These are phyloP conservation scores for Theonella swinhoei DNA, from an alignment of 37 sponge, comb jelly and placozoan species.

Conservation along the genomic window DNA sequence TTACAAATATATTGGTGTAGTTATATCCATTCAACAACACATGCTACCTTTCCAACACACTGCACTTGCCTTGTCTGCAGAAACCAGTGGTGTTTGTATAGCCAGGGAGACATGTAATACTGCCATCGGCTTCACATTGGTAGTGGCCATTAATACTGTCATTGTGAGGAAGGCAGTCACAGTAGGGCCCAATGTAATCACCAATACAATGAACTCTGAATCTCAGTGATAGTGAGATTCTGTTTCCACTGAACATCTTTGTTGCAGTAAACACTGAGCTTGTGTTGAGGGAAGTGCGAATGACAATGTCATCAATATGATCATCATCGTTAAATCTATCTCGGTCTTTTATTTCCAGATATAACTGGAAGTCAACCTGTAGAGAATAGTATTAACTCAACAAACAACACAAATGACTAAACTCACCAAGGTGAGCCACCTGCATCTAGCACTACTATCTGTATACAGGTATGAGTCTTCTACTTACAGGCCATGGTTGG, in stretches of 20 bases:
- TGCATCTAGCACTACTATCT: too few species aligned
- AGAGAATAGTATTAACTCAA: background rate
- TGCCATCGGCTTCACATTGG: conserved; percentile 1
- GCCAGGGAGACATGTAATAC: background rate
- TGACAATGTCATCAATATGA: background rate
- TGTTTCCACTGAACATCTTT: background rate
- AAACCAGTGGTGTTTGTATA: background rate
- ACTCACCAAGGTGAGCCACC: too few species aligned
- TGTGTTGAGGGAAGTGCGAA: background rate
- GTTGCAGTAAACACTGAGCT: background rate
- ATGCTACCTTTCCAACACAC: too few species aligned
- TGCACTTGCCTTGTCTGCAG: background rate
- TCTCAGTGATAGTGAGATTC: background rate
- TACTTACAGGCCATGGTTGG: background rate
- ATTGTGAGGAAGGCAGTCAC: background rate
- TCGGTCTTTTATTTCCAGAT: background rate
- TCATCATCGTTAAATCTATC: background rate
- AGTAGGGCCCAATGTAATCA: background rate
- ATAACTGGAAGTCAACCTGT: background rate
- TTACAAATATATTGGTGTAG: too few species aligned
- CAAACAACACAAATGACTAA: too few species aligned
- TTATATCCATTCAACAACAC: too few species aligned
- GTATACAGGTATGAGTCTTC: too few species aligned
- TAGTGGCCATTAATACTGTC: conserved; percentile 9
- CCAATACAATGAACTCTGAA: background rate